phyloP scores from a whole-genome alignment of 1,140 invertebrate genomes.

The Hylyphantes graminicola region DNA sequence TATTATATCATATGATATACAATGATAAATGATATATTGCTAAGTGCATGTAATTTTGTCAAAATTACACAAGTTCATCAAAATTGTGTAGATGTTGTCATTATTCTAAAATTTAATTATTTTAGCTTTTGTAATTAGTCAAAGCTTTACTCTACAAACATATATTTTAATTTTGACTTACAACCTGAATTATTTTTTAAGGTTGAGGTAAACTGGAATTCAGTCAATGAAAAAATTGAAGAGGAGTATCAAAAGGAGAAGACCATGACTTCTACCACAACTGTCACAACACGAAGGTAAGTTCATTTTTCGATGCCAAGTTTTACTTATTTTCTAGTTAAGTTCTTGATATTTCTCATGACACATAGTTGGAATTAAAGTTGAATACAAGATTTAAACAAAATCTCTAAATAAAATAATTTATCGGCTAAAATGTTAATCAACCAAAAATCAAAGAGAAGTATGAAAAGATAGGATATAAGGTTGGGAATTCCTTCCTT shows the following conservation, averaged over 20 bases:
- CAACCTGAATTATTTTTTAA: conserved; percentile 61
- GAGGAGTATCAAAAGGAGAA: conserved; percentile 70
- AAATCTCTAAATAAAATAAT: too few relatives aligned
- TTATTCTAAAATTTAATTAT: not conserved
- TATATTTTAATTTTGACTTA: not conserved
- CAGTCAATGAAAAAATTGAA: conserved; percentile 71
- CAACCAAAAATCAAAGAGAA: too few relatives aligned
- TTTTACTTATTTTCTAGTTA: not conserved
- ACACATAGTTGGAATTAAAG: too few relatives aligned
- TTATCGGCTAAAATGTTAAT: too few relatives aligned
- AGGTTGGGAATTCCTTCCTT: too few relatives aligned
- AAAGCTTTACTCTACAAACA: not conserved
- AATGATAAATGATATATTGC: too few relatives aligned
- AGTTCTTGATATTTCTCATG: not conserved
- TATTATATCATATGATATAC: too few relatives aligned
- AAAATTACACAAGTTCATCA: not conserved
- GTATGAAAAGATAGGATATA: too few relatives aligned
- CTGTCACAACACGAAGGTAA: conserved; percentile 30
- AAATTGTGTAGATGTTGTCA: not conserved
- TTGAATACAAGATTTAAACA: too few relatives aligned
- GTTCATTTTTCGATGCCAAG: not conserved
- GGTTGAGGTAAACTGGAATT: conserved; percentile 73
- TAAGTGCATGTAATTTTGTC: too few relatives aligned
- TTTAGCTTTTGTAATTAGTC: not conserved
- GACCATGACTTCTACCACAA: conserved; percentile 55